Base-by-base conservation (phyloP, 2,888 invertebrate species). In the Hypena proboscidalis region DNA sequence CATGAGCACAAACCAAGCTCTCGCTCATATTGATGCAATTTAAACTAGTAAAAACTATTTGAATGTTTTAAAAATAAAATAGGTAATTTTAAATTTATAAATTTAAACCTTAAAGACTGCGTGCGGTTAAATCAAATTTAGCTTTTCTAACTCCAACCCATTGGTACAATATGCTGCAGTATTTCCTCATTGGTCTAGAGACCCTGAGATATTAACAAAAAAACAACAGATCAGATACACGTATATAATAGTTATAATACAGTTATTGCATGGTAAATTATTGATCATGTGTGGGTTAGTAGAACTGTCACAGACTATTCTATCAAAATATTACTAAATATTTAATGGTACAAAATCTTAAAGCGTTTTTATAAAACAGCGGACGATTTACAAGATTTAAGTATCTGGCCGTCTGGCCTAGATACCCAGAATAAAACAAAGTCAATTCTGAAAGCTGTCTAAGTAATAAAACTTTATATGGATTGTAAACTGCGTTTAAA, bases 21-120 rank as follows among this genome's bases (percentile, higher is more conserved):
- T 72, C 70, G 77, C 73, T 71, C 70, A 72, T 70, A 58, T 42
- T 58, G 61, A 73, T 66, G 66, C 66, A 72, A 74, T 67, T 67
- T 52, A 39, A 29, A 42, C 40, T 6, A 45, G 13, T 27, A 11
- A 26, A 5, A 10, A 11, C 10, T 7, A 6, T 8, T 11, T 9
- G 10, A 26, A 9, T 11, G 26, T 26, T 9, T 9, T 10, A 11
- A 10, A 9, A 9, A 9, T 26, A 6, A 5, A 9, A 26, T 6
- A 8, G 10, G 3, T 9, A 17, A 31, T 4, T 1, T 19, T 19
- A 20, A 10, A 5, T 31, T 7, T 13, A 14, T 8, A 8, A 29
- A 29, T 17, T 27, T 2, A 2, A 29, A 29, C 9, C 5, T 2
- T 14, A 29, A 9, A 5, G 8, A 6, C 19, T 17, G 2, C 11